Evolutionary conservation across 2,113 vertebrate species (phyloP).

Genomic region (Bufo gargarizans): DNA sequence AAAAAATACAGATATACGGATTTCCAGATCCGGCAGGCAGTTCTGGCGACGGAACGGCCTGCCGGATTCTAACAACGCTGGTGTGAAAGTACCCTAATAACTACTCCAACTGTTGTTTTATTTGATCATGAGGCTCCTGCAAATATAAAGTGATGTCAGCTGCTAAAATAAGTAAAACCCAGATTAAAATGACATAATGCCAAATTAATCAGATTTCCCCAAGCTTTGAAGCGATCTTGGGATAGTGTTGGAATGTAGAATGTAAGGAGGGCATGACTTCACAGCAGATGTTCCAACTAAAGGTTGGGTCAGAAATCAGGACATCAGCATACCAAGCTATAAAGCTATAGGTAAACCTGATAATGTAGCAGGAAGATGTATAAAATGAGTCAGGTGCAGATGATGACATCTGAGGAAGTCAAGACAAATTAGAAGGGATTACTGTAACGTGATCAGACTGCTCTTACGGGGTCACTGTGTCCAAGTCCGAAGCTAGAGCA

Average conservation of each 20-base stretch:
- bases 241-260: conserved; percentile 48
- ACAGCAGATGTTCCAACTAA: conserved; percentile 56
- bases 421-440: conserved; percentile 59
- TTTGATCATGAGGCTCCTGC: conserved; percentile 7
- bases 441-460: conserved; percentile 48
- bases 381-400: not conserved
- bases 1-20: no score
- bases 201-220: conserved; percentile 54
- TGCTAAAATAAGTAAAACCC: conserved; percentile 57
- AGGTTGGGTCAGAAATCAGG: conserved; percentile 52
- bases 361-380: conserved; percentile 60
- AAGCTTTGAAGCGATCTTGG: conserved; percentile 58
- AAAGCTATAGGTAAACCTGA: no score
- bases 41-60: no score
- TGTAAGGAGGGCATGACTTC: conserved; percentile 58
- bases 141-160: conserved; percentile 39
- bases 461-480: conserved; percentile 28
- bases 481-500: not conserved
- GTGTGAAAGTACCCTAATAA: not conserved
- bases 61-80: no score
- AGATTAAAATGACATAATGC: conserved; percentile 58
- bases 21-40: no score
- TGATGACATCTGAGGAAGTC: conserved; percentile 61
- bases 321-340: conserved; percentile 7
- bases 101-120: not conserved